Conservation (phyloP, 2,797 vertebrate species). For the Paedocypris micromegethes region DNA sequence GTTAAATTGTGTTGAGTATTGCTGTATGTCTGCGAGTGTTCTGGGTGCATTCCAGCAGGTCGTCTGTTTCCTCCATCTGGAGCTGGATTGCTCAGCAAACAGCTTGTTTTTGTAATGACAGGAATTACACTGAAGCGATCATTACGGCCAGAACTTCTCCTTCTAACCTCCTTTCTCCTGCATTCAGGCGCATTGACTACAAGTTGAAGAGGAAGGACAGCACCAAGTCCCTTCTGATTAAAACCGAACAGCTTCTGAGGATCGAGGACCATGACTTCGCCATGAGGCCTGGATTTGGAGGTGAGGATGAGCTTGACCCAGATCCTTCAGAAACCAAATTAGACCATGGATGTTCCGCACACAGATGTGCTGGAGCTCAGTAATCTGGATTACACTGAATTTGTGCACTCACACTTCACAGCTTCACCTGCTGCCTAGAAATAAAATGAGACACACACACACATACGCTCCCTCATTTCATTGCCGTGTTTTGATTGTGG, state of each 20-base stretch:
- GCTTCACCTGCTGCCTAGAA: slow-evolving; percentile 33
- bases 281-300: slow-evolving; percentile 87
- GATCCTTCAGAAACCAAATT: slow-evolving; percentile 47
- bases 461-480: too few relatives aligned
- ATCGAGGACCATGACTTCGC: slow-evolving; percentile 89
- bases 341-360: slow-evolving; percentile 19
- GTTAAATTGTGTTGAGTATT: too few relatives aligned
- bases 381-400: slow-evolving; percentile 69
- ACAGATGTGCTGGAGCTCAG: slow-evolving; percentile 25
- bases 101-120: too few relatives aligned
- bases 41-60: too few relatives aligned
- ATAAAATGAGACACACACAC: slow-evolving; percentile 12
- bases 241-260: slow-evolving; percentile 80
- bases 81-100: too few relatives aligned
- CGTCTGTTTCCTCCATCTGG: too few relatives aligned
- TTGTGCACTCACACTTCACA: too few relatives aligned
- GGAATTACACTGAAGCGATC: too few relatives aligned
- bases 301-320: slow-evolving; percentile 67
- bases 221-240: slow-evolving; percentile 79
- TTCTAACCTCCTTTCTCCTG: background rate
- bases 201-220: slow-evolving; percentile 80
- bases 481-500: too few relatives aligned
- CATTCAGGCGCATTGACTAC: slow-evolving; percentile 67
- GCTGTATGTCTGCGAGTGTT: too few relatives aligned
- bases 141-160: background rate